Evolutionary conservation across 2,888 invertebrate genomes (phyloP).

Genomic region (Sericinus montela): DNA sequence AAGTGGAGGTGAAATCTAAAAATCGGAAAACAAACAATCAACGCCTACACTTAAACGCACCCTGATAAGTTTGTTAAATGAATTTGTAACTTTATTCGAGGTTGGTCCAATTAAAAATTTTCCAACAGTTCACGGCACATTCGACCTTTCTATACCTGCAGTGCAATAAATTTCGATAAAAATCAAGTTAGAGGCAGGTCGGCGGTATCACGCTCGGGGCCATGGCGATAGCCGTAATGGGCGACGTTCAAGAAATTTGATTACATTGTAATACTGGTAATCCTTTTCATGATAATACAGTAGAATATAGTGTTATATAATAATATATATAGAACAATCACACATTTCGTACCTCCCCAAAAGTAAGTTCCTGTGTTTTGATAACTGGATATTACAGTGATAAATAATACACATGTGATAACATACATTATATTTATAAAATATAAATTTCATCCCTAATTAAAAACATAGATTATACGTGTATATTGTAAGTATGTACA

Average conservation of each 20-base stretch:
- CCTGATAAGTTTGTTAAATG: conserved; percentile 17
- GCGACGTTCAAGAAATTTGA: conserved; percentile 20
- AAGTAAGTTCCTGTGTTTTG: too few species aligned
- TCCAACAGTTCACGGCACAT: conserved; percentile 9
- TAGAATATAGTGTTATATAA: too few species aligned
- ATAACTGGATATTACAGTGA: too few species aligned
- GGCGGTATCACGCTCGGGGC: conserved; percentile 1
- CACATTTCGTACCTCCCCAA: too few species aligned
- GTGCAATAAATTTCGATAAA: conserved; percentile 46
- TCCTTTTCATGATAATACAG: too few species aligned
- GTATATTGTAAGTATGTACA: too few species aligned
- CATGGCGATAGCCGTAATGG: neutral
- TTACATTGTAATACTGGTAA: conserved; percentile 6
- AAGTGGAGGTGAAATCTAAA: neutral
- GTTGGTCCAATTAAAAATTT: conserved; percentile 11
- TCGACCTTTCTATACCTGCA: conserved; percentile 21
- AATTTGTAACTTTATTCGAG: conserved; percentile 10
- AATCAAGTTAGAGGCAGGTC: conserved; percentile 29
- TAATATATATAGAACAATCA: too few species aligned
- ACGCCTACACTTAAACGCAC: conserved; percentile 21
- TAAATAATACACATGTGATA: too few species aligned
- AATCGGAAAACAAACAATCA: neutral
- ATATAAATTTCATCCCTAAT: too few species aligned
- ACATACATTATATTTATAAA: too few species aligned
- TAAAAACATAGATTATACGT: too few species aligned